Conservation (phyloP, 1,140 invertebrate genomes). For the Condylostylus longicornis region DNA sequence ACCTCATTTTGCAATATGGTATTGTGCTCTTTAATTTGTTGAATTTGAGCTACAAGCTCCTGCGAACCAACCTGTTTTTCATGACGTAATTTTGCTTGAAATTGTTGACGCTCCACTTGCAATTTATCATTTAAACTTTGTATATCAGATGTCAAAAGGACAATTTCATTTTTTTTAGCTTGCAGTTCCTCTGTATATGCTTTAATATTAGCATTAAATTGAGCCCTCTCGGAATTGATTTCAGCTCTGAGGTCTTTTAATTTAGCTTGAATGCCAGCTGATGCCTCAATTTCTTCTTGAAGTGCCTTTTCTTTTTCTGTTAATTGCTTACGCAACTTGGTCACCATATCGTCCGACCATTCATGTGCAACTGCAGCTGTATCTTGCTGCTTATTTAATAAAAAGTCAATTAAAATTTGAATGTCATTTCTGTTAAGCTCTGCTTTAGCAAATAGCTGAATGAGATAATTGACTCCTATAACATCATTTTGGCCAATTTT, state of each 20-base stretch:
- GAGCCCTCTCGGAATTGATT: constrained; percentile 46
- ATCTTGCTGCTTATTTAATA: constrained; percentile 74
- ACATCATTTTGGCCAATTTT: constrained; percentile 22
- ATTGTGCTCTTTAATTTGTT: constrained; percentile 5
- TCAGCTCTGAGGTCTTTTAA: constrained; percentile 61
- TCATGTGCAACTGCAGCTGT: constrained; percentile 56
- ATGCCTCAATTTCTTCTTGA: constrained; percentile 52
- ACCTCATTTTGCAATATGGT: constrained; percentile 22
- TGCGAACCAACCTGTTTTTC: constrained; percentile 26
- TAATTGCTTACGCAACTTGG: constrained; percentile 72
- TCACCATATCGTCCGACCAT: constrained; percentile 76
- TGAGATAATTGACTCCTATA: constrained; percentile 43
- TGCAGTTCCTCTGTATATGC: constrained; percentile 26
- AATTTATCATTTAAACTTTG: constrained; percentile 23
- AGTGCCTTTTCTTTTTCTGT: constrained; percentile 64
- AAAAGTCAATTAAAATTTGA: constrained; percentile 71
- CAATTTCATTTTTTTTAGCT: constrained; percentile 21
- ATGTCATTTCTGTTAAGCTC: constrained; percentile 70
- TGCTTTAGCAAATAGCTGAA: constrained; percentile 58
- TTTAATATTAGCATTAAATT: constrained; percentile 37
- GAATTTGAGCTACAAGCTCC: constrained; percentile 21
- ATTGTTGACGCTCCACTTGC: constrained; percentile 25
- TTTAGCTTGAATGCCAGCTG: constrained; percentile 52
- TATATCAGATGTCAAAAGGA: constrained; percentile 20
- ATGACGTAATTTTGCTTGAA: constrained; percentile 19